Evolutionary conservation across 1,140 invertebrate species (phyloP), one percentile per base, ranked within the genome.

Genomic region (Lepidurus packardi): DNA sequence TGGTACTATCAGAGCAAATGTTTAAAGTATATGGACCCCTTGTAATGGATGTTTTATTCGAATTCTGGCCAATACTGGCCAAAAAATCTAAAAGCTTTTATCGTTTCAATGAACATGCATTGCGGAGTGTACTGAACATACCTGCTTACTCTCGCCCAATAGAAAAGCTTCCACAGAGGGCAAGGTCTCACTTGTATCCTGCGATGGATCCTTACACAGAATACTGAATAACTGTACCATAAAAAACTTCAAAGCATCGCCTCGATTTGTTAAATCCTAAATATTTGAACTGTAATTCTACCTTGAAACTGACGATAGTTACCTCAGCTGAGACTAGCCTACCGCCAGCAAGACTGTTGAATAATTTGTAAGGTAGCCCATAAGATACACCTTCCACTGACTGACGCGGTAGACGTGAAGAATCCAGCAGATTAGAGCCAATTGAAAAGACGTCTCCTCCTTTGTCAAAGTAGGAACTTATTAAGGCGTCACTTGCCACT

Each of bases 71-170:
- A 13, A 65, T 65, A 11, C 53, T 65, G 21, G 53, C 53, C 53
- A 65, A 65, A 65, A 65, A 65, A 65, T 65, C 53, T 65, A n/a
- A 13, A 65, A 65, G 53, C 53, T 65, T n/a, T 16, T 9, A 65
- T 7, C 16, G 6, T 7, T 16, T 7, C 2, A n/a, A 65, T 65
- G 0, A 65, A 16, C 9, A 65, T 21, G 53, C 13, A 65, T 7
- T 16, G n/a, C 16, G 10, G 21, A n/a, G 7, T 65, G 16, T 65
- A n/a, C 13, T 65, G 16, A 16, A 16, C 16, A 7, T 65, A 65
- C 53, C 53, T 65, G 53, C 1, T 65, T 16, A 65, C 53, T 65
- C 21, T 65, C 53, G 9, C 53, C 53, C 7, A 65, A 65, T 65
- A 65, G 21, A 65, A 65, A 65, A 13, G 53, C 53, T 65, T 65